Evolutionary conservation across 2,797 vertebrate species (phyloP).

Genomic region (Eulemur rubriventer): DNA sequence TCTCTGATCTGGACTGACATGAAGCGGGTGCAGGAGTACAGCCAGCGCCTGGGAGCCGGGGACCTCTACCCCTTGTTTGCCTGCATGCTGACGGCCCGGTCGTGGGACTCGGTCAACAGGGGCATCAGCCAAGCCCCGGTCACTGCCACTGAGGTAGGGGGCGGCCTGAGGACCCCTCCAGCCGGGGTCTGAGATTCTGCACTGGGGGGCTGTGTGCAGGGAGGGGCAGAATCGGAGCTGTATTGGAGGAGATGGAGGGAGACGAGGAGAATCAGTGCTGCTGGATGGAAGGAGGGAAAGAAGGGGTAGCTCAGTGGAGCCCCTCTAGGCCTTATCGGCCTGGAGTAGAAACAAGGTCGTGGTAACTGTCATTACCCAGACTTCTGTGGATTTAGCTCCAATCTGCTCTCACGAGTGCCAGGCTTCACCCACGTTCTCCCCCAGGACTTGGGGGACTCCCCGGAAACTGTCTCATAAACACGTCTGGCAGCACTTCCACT

Average conservation of each 20-base stretch:
- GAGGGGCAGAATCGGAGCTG: neutral
- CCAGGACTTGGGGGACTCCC: neutral
- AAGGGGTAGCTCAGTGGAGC: neutral
- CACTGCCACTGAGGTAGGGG: constrained; percentile 89
- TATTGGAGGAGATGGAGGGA: neutral
- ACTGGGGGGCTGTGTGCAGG: neutral
- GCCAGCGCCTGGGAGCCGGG: constrained; percentile 92
- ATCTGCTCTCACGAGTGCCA: neutral
- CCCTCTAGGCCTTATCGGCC: neutral
- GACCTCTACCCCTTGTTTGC: constrained; percentile 95
- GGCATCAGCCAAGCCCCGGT: constrained; percentile 92
- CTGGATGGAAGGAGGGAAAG: neutral
- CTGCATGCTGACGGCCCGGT: constrained; percentile 95
- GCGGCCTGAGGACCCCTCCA: neutral
- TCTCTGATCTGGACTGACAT: constrained; percentile 93
- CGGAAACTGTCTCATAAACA: neutral
- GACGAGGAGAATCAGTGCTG: too few relatives aligned
- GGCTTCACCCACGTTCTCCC: neutral
- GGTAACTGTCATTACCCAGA: neutral
- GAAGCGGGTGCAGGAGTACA: constrained; percentile 91
- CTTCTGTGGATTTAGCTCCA: neutral
- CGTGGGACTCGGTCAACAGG: constrained; percentile 92
- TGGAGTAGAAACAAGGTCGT: neutral
- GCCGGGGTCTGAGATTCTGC: neutral
- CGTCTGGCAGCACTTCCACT: neutral